Base-by-base conservation (phyloP, 2,797 vertebrate genomes). In the Spinibarbus caldwelli region DNA sequence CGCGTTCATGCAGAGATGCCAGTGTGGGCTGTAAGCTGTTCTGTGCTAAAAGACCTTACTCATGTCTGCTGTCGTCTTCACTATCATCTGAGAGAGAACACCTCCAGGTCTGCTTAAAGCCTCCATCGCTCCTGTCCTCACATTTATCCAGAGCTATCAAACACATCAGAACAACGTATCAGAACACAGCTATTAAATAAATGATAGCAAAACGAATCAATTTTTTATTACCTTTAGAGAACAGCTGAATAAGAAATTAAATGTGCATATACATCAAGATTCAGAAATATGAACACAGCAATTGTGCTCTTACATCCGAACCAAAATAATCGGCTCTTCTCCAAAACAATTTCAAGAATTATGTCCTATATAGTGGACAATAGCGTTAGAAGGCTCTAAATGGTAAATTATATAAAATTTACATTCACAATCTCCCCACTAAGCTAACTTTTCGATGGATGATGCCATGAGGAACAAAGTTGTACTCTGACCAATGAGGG, bases 71-170 rank as follows among this genome's bases (percentile, higher is more conserved):
- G 92, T 97, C 95, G 94, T 96, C 96, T 93, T 97, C 96, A 92
- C 93, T 93, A 95, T 96, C 97, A 92, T 95, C 96, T 91, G 93
- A 93, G 90, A 80, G 31, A 73, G 71, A 76, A 80, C 38, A 80
- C 68, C 66, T 75, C 64, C 76, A 43, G 52, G 67, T 14, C 41
- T 80, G 76, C 31, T 79, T 59, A 80, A 79, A 98, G 87, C 98
- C 97, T 95, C 97, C 96, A 96, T 98, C 97, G 92, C 92, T 95
- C 93, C 95, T 96, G 95, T 94, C 92, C 86, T 98, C 95, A 90
- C 97, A 95, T 95, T 96, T 95, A 92, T 97, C 95, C 95, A 98
- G 96, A 93, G 97, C 98, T 99, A 67, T 6, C 94, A 93, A 95
- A 96, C 89, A 95, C 89, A 94, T 72, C 47, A 86, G 23, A 90